Conservation (phyloP, 2,888 invertebrate genomes). For the Netelia inedita region DNA sequence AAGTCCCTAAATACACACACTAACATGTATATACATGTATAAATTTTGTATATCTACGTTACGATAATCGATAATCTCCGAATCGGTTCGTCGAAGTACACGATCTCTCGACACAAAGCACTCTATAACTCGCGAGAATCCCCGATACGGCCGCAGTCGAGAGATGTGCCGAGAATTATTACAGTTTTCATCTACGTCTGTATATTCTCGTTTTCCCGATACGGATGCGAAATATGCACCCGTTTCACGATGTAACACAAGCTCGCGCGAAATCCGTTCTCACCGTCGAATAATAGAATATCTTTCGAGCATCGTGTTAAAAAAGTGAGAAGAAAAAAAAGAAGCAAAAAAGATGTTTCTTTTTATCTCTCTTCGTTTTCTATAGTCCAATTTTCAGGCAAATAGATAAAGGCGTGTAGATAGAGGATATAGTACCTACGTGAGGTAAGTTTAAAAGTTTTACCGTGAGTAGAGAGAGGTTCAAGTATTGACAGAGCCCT, state of each 20-base stretch:
- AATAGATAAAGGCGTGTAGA: background rate
- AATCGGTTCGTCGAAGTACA: constrained; percentile 48
- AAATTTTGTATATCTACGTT: constrained; percentile 15
- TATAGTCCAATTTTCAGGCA: background rate
- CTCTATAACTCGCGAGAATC: constrained; percentile 24
- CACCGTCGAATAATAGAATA: background rate
- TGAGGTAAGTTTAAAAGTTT: background rate
- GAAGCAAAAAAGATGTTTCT: background rate
- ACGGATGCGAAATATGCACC: background rate
- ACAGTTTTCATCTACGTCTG: background rate
- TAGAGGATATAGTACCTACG: background rate
- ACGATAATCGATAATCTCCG: constrained; percentile 55
- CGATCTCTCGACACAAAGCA: constrained; percentile 48
- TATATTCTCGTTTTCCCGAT: background rate
- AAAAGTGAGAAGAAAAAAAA: background rate
- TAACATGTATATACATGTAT: background rate
- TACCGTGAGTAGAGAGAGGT: background rate
- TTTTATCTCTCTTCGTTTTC: background rate
- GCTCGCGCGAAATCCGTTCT: background rate
- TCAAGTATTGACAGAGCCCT: background rate
- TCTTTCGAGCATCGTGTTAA: background rate
- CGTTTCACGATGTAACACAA: background rate
- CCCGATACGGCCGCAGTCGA: constrained; percentile 23
- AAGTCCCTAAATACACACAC: background rate
- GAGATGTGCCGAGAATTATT: background rate